phyloP scores from a whole-genome alignment of 2,113 vertebrate species.

The Caretta caretta region DNA sequence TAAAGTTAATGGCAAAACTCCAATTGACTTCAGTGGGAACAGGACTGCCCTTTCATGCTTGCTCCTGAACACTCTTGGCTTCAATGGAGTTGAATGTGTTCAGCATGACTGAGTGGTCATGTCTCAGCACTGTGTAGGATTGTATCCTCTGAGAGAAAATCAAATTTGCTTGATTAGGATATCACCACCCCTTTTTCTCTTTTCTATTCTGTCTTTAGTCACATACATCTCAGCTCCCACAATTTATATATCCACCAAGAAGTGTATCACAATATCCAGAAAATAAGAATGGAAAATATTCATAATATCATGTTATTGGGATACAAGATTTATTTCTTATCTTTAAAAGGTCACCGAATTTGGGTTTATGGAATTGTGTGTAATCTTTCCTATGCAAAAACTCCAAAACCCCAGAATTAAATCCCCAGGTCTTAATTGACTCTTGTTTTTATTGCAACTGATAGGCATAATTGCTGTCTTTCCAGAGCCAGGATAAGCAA shows the following conservation, averaged over 20 bases:
- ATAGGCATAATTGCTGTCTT: background rate
- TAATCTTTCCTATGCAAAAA: background rate
- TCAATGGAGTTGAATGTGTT: background rate
- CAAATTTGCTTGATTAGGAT: accelerated
- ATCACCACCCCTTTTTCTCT: background rate
- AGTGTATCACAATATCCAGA: background rate
- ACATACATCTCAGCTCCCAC: background rate
- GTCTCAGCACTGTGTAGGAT: background rate
- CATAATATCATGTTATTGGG: background rate
- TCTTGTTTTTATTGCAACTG: background rate
- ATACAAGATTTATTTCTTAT: background rate
- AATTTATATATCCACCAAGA: accelerated
- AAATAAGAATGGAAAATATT: background rate
- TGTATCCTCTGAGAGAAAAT: background rate
- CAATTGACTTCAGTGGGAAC: background rate
- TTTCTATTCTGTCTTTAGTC: background rate
- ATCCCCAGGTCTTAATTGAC: background rate
- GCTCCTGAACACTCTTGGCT: background rate
- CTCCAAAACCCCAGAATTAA: background rate
- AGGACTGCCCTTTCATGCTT: background rate
- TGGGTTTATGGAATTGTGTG: background rate
- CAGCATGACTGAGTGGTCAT: background rate
- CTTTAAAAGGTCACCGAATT: background rate
- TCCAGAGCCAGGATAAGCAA: background rate
- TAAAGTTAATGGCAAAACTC: background rate